These are phyloP conservation scores for Chelonus formosanus DNA, from an alignment of 2,888 invertebrate species.

Conservation along the genomic window DNA sequence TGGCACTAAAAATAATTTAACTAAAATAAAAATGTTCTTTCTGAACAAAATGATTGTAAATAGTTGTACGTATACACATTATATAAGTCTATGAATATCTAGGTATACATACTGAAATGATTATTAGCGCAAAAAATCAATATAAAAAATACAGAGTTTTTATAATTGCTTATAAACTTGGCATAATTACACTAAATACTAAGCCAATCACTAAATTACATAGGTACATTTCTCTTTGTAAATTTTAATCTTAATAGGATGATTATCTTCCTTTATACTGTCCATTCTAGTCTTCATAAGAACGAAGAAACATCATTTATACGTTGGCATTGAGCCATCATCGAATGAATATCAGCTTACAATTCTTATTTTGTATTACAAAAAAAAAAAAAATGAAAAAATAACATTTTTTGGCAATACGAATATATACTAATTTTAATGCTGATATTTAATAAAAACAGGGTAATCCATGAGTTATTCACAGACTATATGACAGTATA, in stretches of 20 bases:
- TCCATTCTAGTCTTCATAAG: too few species aligned
- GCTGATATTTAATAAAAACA: conserved; percentile 62
- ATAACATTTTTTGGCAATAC: too few species aligned
- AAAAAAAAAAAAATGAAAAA: too few species aligned
- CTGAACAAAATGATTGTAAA: conserved; percentile 53
- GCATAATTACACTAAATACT: conserved; percentile 32
- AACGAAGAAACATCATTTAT: too few species aligned
- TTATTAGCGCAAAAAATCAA: conserved; percentile 25
- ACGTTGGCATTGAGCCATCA: too few species aligned
- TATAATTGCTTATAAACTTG: conserved; percentile 33
- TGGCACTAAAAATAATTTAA: conserved; percentile 53
- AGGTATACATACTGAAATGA: conserved; percentile 37
- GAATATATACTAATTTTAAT: conserved; percentile 27
- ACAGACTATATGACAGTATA: conserved; percentile 37
- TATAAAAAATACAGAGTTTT: conserved; percentile 30
- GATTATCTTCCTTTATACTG: too few species aligned
- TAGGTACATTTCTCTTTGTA: not conserved
- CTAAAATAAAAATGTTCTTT: conserved; percentile 50
- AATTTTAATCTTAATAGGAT: too few species aligned
- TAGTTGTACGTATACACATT: conserved; percentile 41
- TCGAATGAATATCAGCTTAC: too few species aligned
- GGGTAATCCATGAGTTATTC: conserved; percentile 64
- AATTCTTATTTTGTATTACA: too few species aligned
- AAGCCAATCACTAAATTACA: conserved; percentile 21
- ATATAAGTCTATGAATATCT: conserved; percentile 22